These are phyloP conservation scores for Zaprionus camerounensis DNA, from an alignment of 1,140 invertebrate genomes.

Conservation along the genomic window DNA sequence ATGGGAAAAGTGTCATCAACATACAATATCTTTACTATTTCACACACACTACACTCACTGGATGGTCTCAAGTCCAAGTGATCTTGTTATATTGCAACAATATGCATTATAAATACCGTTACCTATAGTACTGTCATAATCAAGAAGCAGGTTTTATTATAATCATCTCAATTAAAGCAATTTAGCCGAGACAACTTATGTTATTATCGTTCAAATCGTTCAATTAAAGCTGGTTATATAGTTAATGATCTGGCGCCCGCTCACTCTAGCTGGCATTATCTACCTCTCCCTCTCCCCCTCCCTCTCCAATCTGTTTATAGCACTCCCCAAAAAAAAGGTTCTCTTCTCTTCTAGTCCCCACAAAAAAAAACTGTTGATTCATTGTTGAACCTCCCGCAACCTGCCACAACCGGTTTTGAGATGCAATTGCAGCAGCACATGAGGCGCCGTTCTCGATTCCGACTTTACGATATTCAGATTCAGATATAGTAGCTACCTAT, in stretches of 20 bases:
- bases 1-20: too few species aligned
- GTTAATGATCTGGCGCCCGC: not conserved
- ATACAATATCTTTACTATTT: not conserved
- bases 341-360: not conserved
- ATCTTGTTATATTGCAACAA: not conserved
- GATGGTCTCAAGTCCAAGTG: not conserved
- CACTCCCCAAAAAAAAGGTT: slow-evolving; percentile 3
- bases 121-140: not conserved
- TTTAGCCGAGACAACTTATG: not conserved
- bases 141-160: not conserved
- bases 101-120: not conserved
- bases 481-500: not conserved
- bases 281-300: not conserved
- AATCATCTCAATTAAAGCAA: not conserved
- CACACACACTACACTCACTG: not conserved
- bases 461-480: not conserved
- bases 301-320: not conserved
- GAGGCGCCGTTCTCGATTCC: not conserved
- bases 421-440: not conserved
- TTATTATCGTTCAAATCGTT: slow-evolving; percentile 2
- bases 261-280: not conserved
- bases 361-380: not conserved
- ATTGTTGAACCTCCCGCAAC: not conserved
- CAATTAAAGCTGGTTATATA: slow-evolving; percentile 4
- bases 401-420: not conserved